Conservation (phyloP, 2,888 invertebrate species). For the Mayetiola destructor region DNA sequence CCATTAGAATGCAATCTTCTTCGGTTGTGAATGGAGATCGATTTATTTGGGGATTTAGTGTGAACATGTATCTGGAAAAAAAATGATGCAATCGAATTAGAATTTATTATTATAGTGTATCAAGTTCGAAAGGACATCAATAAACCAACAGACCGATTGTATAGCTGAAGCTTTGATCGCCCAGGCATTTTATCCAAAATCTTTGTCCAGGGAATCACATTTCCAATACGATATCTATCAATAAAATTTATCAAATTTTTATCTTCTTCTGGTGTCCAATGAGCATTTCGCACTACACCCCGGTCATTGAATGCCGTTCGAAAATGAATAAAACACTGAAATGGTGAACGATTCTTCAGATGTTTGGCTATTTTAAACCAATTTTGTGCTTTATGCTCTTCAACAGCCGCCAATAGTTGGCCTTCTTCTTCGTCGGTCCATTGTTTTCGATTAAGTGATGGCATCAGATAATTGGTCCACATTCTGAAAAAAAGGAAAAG, state of each 20-base stretch:
- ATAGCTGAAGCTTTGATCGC: slow-evolving; percentile 49
- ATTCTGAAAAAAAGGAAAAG: slow-evolving; percentile 33
- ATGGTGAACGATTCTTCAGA: slow-evolving; percentile 47
- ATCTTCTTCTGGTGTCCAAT: slow-evolving; percentile 58
- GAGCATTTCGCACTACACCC: slow-evolving; percentile 27
- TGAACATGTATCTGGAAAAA: slow-evolving; percentile 34
- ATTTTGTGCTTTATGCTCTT: slow-evolving; percentile 39
- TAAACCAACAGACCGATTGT: slow-evolving; percentile 40
- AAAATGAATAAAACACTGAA: slow-evolving; percentile 54
- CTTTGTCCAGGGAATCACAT: slow-evolving; percentile 59
- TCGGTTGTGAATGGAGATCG: slow-evolving; percentile 49
- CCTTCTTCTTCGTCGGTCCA: slow-evolving; percentile 42
- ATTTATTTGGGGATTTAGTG: slow-evolving; percentile 35
- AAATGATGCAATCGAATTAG: background rate
- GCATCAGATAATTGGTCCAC: slow-evolving; percentile 58
- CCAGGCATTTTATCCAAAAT: slow-evolving; percentile 47
- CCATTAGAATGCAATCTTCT: slow-evolving; percentile 51
- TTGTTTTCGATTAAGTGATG: slow-evolving; percentile 43
- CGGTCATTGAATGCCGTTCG: slow-evolving; percentile 36
- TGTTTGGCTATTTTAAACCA: slow-evolving; percentile 50
- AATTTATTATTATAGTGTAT: background rate
- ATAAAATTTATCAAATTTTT: slow-evolving; percentile 46
- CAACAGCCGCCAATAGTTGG: slow-evolving; percentile 31
- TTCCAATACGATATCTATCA: slow-evolving; percentile 45
- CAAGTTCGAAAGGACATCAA: background rate